These are phyloP conservation scores for Adelphocoris suturalis DNA, from an alignment of 2,888 invertebrate genomes.

Conservation along the genomic window DNA sequence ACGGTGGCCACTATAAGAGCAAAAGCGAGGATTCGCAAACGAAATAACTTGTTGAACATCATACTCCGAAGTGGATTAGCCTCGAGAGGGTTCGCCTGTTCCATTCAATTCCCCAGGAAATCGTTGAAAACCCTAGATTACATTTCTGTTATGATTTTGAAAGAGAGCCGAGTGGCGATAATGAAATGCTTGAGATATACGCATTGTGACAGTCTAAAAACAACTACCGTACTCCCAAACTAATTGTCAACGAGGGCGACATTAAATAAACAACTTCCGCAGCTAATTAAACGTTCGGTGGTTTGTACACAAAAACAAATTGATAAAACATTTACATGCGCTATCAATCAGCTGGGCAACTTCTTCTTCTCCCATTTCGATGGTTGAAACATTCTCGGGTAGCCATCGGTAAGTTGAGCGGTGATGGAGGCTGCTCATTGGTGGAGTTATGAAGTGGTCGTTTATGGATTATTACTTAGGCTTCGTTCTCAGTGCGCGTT, in stretches of 20 bases:
- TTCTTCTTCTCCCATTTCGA: too few species aligned
- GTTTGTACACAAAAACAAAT: too few species aligned
- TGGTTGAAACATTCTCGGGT: too few species aligned
- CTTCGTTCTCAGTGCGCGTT: too few species aligned
- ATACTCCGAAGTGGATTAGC: slow-evolving; percentile 33
- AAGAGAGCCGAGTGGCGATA: not conserved
- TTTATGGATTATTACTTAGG: too few species aligned
- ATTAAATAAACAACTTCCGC: not conserved
- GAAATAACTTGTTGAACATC: slow-evolving; percentile 53
- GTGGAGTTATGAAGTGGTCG: too few species aligned
- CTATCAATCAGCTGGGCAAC: too few species aligned
- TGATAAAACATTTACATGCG: too few species aligned
- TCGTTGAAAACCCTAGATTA: not conserved
- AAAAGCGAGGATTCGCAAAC: slow-evolving; percentile 41
- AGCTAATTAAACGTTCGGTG: not conserved
- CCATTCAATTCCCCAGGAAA: not conserved
- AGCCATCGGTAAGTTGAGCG: too few species aligned
- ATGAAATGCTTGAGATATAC: not conserved
- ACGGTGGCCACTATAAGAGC: not conserved
- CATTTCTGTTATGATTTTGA: not conserved
- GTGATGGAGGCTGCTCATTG: too few species aligned
- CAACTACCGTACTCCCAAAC: not conserved
- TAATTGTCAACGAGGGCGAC: not conserved
- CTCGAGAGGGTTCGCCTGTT: not conserved
- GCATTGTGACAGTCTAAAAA: not conserved